These are phyloP conservation scores for Crocidura indochinensis DNA, from an alignment of 2,797 vertebrate species.

Conservation along the genomic window DNA sequence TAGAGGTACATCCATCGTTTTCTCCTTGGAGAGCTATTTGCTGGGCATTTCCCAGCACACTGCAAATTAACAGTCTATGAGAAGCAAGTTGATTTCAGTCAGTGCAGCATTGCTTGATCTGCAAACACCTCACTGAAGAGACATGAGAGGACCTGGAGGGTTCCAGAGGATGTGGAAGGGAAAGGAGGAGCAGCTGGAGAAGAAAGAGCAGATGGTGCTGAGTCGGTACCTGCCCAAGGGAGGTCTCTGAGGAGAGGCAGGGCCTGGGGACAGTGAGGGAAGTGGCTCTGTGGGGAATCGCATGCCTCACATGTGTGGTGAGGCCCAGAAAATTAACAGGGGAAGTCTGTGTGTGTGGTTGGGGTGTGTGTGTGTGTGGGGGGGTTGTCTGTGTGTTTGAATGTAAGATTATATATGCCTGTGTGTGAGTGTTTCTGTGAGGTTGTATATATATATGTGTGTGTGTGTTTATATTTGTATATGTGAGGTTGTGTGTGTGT, in stretches of 20 bases:
- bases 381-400: too few species aligned
- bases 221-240: background rate
- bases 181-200: background rate
- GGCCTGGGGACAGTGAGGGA: too few species aligned
- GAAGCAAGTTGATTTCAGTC: background rate
- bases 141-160: background rate
- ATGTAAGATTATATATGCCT: too few species aligned
- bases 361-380: too few species aligned
- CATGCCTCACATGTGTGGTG: too few species aligned
- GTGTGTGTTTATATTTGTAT: background rate
- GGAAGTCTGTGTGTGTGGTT: too few species aligned
- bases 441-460: background rate
- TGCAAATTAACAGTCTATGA: background rate
- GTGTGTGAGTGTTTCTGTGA: background rate
- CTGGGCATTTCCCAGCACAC: background rate
- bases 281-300: background rate
- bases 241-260: background rate
- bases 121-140: background rate
- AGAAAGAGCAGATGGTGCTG: background rate
- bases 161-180: background rate
- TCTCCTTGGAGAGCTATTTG: background rate
- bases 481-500: background rate
- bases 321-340: too few species aligned
- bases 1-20: too few species aligned
- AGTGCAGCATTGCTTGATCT: background rate